Evolutionary conservation across 1,140 invertebrate species (phyloP).

Genomic region (Centruroides vittatus): DNA sequence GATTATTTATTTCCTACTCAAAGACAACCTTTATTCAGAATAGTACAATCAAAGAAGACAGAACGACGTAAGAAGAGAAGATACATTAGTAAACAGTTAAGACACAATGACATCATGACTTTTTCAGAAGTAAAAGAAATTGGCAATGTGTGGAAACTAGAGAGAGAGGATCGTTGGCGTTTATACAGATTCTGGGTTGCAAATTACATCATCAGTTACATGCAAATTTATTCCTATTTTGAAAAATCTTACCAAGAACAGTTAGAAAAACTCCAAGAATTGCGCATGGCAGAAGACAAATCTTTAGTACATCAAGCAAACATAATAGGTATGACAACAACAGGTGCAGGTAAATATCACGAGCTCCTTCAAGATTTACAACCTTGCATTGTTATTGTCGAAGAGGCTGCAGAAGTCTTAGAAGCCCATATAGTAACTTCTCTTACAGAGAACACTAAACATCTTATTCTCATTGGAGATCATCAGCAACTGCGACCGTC

Average conservation of each 20-base stretch:
- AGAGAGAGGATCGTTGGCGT: neutral
- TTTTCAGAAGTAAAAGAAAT: neutral
- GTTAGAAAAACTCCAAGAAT: neutral
- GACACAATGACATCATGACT: neutral
- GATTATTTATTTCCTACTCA: neutral
- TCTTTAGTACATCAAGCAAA: neutral
- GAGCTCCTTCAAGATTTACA: constrained; percentile 42
- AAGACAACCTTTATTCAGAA: neutral
- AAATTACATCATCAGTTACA: neutral
- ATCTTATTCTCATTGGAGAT: constrained; percentile 66
- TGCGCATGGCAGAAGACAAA: neutral
- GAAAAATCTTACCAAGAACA: neutral
- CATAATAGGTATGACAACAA: constrained; percentile 61
- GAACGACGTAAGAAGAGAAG: neutral
- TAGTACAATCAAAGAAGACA: neutral
- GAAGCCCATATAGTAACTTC: constrained; percentile 59
- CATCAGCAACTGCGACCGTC: constrained; percentile 36
- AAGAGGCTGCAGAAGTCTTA: constrained; percentile 73
- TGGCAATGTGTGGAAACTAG: neutral
- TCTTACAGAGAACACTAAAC: constrained; percentile 52
- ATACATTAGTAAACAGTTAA: neutral
- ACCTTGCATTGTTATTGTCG: constrained; percentile 51
- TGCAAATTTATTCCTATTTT: neutral
- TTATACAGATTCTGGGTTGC: constrained; percentile 8
- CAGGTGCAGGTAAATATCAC: constrained; percentile 50